Evolutionary conservation across 1,140 invertebrate genomes (phyloP).

Genomic region (Aphelenchoides fujianensis): DNA sequence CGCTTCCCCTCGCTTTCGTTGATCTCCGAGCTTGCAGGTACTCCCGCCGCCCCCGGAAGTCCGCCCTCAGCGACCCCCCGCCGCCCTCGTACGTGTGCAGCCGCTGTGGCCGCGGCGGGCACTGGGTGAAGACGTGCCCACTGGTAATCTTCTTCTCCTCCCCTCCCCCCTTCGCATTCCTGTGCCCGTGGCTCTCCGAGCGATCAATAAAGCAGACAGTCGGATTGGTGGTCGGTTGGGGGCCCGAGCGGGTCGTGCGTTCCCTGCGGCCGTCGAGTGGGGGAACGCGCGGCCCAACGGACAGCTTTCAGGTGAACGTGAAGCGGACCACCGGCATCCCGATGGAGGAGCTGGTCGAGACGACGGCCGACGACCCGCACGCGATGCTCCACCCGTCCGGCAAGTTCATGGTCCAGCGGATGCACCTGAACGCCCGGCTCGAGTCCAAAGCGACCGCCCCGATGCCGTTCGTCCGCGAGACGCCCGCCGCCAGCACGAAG

Average conservation of each 20-base stretch:
- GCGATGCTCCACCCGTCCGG: conserved; percentile 89
- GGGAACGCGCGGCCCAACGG: neutral
- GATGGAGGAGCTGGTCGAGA: conserved; percentile 82
- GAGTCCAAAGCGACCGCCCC: conserved; percentile 19
- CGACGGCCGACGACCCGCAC: conserved; percentile 78
- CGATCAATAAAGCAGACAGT: neutral
- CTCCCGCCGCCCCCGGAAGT: conserved; percentile 21
- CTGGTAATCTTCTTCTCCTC: conserved; percentile 66
- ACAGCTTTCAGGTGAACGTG: conserved; percentile 69
- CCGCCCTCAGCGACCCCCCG: conserved; percentile 75
- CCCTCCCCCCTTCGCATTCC: neutral
- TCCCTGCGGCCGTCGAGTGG: neutral
- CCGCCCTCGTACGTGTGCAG: conserved; percentile 85
- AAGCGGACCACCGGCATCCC: conserved; percentile 96
- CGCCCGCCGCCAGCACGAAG: too few relatives aligned
- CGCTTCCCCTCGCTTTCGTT: neutral
- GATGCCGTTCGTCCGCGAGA: conserved; percentile 10
- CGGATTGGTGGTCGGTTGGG: neutral
- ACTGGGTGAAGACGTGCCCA: conserved; percentile 93
- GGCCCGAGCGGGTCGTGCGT: too few relatives aligned
- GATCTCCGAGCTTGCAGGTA: conserved; percentile 17
- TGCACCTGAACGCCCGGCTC: conserved; percentile 77
- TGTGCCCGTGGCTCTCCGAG: neutral
- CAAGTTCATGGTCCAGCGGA: conserved; percentile 81
- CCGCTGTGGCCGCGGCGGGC: conserved; percentile 83